These are phyloP conservation scores for Cyclophora punctaria DNA, from an alignment of 2,888 invertebrate genomes.

Conservation along the genomic window DNA sequence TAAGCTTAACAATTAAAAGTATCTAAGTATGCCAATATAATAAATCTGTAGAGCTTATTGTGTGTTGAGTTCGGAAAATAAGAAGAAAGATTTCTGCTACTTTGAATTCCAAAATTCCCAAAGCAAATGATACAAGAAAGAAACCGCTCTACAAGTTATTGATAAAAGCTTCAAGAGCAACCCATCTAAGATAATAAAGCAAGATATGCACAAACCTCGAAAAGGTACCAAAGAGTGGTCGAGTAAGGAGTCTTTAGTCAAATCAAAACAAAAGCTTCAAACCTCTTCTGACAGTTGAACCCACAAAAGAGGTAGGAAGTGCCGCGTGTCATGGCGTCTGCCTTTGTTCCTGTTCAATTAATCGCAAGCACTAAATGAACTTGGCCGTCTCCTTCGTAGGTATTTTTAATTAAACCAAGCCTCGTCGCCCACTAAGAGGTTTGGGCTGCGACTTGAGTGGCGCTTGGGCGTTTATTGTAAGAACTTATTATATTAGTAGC, in stretches of 20 bases:
- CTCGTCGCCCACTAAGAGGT: slow-evolving; percentile 28
- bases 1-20: no score
- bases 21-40: no score
- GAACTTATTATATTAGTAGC: no score
- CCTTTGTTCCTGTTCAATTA: slow-evolving; percentile 49
- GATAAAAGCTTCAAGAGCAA: no score
- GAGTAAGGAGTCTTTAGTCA: neutral
- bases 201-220: neutral
- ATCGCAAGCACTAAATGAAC: slow-evolving; percentile 42
- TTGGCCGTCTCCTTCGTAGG: slow-evolving; percentile 42
- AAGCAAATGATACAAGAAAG: no score
- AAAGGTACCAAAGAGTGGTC: no score
- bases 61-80: no score
- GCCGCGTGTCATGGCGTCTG: slow-evolving; percentile 25
- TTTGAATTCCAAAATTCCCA: no score
- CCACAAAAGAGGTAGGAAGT: slow-evolving; percentile 5
- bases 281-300: neutral
- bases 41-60: no score
- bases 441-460: slow-evolving; percentile 8
- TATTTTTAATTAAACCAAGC: slow-evolving; percentile 56
- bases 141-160: no score
- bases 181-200: neutral
- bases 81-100: no score
- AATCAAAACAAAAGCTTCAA: neutral
- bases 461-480: no score